phyloP scores from a whole-genome alignment of 2,888 invertebrate genomes.

The Orchesella flavescens region DNA sequence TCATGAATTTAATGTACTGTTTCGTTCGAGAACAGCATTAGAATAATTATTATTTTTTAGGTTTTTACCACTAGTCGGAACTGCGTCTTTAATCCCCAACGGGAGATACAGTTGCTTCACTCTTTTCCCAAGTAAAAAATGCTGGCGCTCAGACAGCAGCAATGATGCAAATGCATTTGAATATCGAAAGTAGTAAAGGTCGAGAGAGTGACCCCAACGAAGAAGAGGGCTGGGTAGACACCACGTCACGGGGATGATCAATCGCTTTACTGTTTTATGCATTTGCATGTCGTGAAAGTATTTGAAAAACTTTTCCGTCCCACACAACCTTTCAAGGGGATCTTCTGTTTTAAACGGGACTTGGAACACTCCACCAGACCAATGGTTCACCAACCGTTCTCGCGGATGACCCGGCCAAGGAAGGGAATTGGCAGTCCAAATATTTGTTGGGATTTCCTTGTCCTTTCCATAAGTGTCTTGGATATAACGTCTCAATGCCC shows the following conservation, averaged over 20 bases:
- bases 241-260: constrained; percentile 65
- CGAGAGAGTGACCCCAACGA: constrained; percentile 54
- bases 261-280: constrained; percentile 63
- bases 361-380: constrained; percentile 66
- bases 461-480: constrained; percentile 21
- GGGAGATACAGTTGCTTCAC: constrained; percentile 61
- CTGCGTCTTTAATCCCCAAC: constrained; percentile 60
- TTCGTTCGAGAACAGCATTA: too few species aligned
- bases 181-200: constrained; percentile 64
- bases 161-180: constrained; percentile 66
- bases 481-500: constrained; percentile 58
- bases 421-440: constrained; percentile 65
- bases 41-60: too few species aligned
- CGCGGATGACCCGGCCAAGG: constrained; percentile 67
- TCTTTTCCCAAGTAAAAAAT: constrained; percentile 57
- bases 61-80: constrained; percentile 65
- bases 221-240: constrained; percentile 60
- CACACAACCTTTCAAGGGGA: constrained; percentile 58
- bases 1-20: too few species aligned
- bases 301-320: constrained; percentile 64
- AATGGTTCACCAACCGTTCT: constrained; percentile 60
- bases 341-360: constrained; percentile 61
- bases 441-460: constrained; percentile 50
- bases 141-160: constrained; percentile 53
- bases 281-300: constrained; percentile 63